Base-by-base conservation (phyloP, 2,113 vertebrate genomes). In the Cyprinodon variegatus region DNA sequence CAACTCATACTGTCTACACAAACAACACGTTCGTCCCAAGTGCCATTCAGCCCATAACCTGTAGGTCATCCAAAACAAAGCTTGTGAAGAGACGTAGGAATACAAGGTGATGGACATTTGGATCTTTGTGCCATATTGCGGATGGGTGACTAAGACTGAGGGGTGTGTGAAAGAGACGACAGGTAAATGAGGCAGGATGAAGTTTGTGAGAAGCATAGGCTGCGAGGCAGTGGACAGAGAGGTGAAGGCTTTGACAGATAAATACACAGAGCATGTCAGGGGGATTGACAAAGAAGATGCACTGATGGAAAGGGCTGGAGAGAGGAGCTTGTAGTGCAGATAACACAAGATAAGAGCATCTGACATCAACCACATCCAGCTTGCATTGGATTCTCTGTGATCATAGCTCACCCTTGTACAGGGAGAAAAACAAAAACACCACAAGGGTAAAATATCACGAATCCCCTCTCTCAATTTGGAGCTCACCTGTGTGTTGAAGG, bases 211-310 rank as follows among this genome's bases (percentile, higher is more conserved):
- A 70, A 29, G 61, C 61, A 38, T 60, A 41, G 61, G 63, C 61
- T 46, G 76, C 59, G 66, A 81, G 78, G 72, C 50, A 63, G 29
- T 85, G 81, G 77, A 83, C 67, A 57, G n/a, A 70, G 77, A 83
- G 72, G 79, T 78, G 71, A 82, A 61, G n/a, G 61, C 61, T 70
- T 36, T 76, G 82, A 83, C 85, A 59, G 72, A 62, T 84, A 15
- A 78, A 79, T 67, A 74, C 53, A 86, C 84, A 40, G 74, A 74
- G 76, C 15, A 48, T 84, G 83, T 67, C 81, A 84, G 70, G 41
- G 61, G 65, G 76, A 84, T 68, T 43, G 77, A 72, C 20, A 22
- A n/a, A n/a, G 9, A 13, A 40, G 22, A 36, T 59, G 65, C 22
- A 61, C 22, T 68, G 61, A 74, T 61, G 43, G 62, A 72, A 68